These are phyloP conservation scores for Cheilosia pagana DNA, from an alignment of 2,888 invertebrate species.

Conservation along the genomic window DNA sequence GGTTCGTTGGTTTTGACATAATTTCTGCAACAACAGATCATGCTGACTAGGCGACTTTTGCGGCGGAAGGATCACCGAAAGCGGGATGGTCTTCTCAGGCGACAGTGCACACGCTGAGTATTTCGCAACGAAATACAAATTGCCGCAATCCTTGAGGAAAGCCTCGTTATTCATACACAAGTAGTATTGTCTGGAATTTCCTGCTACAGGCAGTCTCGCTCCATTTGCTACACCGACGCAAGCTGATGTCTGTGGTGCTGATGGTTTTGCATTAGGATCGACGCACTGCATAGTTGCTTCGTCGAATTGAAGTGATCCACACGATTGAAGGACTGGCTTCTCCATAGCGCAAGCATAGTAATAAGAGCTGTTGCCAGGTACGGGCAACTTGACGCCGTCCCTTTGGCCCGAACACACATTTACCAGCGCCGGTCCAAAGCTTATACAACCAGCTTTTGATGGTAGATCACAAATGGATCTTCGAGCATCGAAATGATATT, in stretches of 20 bases:
- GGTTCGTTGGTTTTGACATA: slow-evolving; percentile 74
- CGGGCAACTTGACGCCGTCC: slow-evolving; percentile 78
- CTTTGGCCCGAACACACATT: slow-evolving; percentile 77
- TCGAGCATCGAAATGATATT: slow-evolving; percentile 77
- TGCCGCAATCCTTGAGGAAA: slow-evolving; percentile 54
- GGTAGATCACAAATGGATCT: slow-evolving; percentile 76
- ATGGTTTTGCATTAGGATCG: neutral
- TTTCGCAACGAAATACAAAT: slow-evolving; percentile 38
- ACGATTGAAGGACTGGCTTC: neutral
- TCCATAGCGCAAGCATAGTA: slow-evolving; percentile 78
- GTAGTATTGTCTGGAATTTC: slow-evolving; percentile 36
- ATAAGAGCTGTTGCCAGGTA: slow-evolving; percentile 79
- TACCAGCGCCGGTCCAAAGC: neutral
- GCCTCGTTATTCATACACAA: slow-evolving; percentile 56
- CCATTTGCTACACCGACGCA: slow-evolving; percentile 45
- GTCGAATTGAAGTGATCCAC: slow-evolving; percentile 33
- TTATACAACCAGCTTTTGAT: slow-evolving; percentile 63
- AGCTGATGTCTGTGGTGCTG: neutral
- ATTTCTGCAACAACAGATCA: slow-evolving; percentile 17
- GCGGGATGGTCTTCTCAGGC: neutral
- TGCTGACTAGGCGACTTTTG: slow-evolving; percentile 28
- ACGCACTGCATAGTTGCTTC: neutral
- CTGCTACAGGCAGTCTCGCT: slow-evolving; percentile 18
- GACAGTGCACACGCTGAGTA: slow-evolving; percentile 1
- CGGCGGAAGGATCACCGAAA: neutral